A percentile compares a stretch with the other conserved stretches of the same genome.
Evolutionary conservation across 2,888 invertebrate species (phyloP).

Genomic region (Eudasyphora cyanicolor): DNA sequence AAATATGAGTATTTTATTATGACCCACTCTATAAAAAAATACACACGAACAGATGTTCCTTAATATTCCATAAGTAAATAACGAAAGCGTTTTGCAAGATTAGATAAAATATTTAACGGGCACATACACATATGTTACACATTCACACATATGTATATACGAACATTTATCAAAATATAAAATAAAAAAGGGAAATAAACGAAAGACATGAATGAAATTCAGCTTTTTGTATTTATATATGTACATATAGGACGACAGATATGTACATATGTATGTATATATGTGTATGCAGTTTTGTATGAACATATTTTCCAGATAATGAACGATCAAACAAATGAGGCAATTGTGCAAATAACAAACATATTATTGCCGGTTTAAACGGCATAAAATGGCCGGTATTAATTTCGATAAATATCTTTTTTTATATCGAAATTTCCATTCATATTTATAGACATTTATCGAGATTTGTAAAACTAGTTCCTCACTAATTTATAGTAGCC

Average conservation of each 20-base stretch:
- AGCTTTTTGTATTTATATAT: conserved; percentile 37
- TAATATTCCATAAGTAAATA: no score
- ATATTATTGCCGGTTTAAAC: not conserved
- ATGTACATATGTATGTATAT: not conserved
- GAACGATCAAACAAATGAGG: conserved; percentile 16
- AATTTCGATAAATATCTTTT: no score
- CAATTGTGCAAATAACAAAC: not conserved
- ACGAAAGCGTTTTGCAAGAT: conserved; percentile 39
- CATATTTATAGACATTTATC: no score
- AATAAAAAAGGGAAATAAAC: conserved; percentile 26
- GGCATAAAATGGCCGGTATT: no score
- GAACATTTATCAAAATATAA: not conserved
- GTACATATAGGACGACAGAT: not conserved
- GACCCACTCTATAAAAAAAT: no score
- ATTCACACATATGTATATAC: conserved; percentile 26
- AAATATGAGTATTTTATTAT: no score
- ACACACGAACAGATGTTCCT: no score
- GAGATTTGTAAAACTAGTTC: no score
- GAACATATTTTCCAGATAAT: conserved; percentile 39
- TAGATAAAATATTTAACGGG: conserved; percentile 49
- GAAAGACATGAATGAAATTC: conserved; percentile 61
- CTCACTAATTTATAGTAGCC: no score
- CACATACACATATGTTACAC: not conserved
- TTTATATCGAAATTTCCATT: no score
- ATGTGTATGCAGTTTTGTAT: not conserved